Evolutionary conservation across 2,888 invertebrate species (phyloP).

Genomic region (Podotricha telesiphe): DNA sequence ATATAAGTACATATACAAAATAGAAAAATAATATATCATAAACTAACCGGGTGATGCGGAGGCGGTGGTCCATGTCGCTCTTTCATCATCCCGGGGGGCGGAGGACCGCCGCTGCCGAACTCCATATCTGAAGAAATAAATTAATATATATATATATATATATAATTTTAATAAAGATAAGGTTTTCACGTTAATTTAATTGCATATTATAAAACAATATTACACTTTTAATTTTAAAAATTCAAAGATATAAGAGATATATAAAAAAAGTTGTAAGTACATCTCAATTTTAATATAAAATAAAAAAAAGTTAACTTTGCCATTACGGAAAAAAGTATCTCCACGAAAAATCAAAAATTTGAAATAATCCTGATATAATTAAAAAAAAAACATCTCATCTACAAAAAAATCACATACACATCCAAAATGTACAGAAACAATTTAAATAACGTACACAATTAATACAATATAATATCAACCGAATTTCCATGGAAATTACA

Average conservation of each 20-base stretch:
- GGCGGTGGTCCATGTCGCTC: conserved; percentile 83
- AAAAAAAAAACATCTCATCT: too few relatives aligned
- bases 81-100: conserved; percentile 84
- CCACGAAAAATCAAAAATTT: too few relatives aligned
- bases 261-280: neutral
- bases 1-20: neutral
- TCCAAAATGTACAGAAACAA: neutral
- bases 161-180: too few relatives aligned
- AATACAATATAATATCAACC: neutral
- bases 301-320: too few relatives aligned
- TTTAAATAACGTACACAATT: neutral
- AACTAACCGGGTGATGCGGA: conserved; percentile 75
- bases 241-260: too few relatives aligned
- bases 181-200: too few relatives aligned
- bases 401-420: too few relatives aligned
- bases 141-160: too few relatives aligned
- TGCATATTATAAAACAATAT: too few relatives aligned
- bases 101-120: conserved; percentile 77
- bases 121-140: conserved; percentile 74
- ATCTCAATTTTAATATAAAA: neutral
- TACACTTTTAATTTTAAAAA: too few relatives aligned
- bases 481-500: conserved; percentile 19
- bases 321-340: too few relatives aligned
- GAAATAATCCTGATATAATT: too few relatives aligned
- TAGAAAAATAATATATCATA: neutral